These are phyloP conservation scores for Heliconius eleuchia DNA, from an alignment of 1,140 invertebrate species.

Conservation along the genomic window DNA sequence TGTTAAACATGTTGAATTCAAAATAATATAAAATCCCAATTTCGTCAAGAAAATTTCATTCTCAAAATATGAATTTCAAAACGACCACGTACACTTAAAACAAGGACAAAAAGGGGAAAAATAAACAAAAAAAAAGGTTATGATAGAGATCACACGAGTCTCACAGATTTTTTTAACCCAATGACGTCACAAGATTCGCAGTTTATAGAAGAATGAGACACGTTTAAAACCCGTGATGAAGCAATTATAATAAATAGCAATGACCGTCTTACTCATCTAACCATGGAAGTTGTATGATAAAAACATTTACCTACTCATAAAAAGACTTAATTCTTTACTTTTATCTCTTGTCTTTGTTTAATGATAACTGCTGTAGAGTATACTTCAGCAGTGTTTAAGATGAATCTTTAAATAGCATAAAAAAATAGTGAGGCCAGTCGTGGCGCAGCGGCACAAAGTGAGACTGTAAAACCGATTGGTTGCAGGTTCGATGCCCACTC, in stretches of 20 bases:
- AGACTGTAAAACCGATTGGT: too few relatives aligned
- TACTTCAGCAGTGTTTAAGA: neutral
- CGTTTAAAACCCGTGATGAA: constrained; percentile 39
- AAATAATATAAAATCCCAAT: too few relatives aligned
- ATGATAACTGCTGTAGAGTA: neutral
- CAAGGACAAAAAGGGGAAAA: neutral
- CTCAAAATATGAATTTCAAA: neutral
- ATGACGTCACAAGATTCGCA: constrained; percentile 30
- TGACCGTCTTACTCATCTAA: constrained; percentile 44
- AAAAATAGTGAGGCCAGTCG: too few relatives aligned
- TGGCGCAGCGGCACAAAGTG: too few relatives aligned
- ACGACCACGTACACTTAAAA: neutral
- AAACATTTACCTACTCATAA: constrained; percentile 14
- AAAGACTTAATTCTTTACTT: neutral
- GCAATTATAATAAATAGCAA: constrained; percentile 40
- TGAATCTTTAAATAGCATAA: neutral
- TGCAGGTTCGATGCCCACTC: too few relatives aligned
- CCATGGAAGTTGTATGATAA: constrained; percentile 33
- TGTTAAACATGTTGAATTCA: too few relatives aligned
- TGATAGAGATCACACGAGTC: neutral
- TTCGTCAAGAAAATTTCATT: neutral
- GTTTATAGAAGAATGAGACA: constrained; percentile 32
- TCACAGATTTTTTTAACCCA: neutral
- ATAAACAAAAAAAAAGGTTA: neutral
- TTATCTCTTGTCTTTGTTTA: constrained; percentile 5